These are phyloP conservation scores for Cydia strobilella DNA, from an alignment of 1,140 invertebrate genomes.

Conservation along the genomic window DNA sequence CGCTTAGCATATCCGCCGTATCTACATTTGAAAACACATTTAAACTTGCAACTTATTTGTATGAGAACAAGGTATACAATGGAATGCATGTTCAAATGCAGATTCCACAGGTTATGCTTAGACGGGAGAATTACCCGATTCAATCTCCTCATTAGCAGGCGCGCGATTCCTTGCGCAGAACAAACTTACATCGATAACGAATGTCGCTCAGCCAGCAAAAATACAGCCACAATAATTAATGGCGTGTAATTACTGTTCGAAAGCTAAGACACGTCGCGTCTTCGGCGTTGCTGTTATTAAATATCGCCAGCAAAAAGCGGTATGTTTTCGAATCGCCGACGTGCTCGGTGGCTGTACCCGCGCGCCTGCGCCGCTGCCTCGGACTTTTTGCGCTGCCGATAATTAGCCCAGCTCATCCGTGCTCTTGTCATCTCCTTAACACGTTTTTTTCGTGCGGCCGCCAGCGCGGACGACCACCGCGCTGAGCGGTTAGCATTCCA, in stretches of 20 bases:
- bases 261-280: conserved; percentile 44
- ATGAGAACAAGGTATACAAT: background rate
- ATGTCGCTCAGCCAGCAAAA: conserved; percentile 46
- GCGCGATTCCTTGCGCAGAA: conserved; percentile 36
- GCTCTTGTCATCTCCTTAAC: conserved; percentile 70
- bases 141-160: conserved; percentile 42
- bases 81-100: background rate
- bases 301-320: conserved; percentile 46
- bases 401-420: conserved; percentile 69
- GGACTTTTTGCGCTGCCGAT: conserved; percentile 54
- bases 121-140: conserved; percentile 36
- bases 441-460: conserved; percentile 62
- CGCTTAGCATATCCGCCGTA: conserved; percentile 8
- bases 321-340: conserved; percentile 50
- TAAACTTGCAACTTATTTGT: background rate
- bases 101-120: background rate
- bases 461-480: conserved; percentile 66
- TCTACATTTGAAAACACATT: background rate
- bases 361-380: conserved; percentile 46
- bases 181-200: conserved; percentile 52
- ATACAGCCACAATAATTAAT: conserved; percentile 53
- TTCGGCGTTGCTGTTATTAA: conserved; percentile 50
- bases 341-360: conserved; percentile 48
- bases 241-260: conserved; percentile 54
- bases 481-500: conserved; percentile 61